A percentile compares a stretch with the other conserved stretches of the same genome.
Conservation (phyloP, 2,113 vertebrate species). For the Phylloscopus trochilus region DNA sequence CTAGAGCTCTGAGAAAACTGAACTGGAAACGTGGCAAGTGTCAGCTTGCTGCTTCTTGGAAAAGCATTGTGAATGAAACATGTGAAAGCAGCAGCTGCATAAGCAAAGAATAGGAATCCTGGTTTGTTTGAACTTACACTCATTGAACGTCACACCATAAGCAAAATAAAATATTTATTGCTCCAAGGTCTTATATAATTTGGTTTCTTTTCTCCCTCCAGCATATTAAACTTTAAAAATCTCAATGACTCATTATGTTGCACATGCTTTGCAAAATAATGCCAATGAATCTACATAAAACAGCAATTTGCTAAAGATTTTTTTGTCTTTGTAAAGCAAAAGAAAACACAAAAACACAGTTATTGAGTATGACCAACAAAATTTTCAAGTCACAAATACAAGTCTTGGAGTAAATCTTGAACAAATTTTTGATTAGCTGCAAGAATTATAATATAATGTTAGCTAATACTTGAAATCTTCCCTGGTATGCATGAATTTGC, state of each 20-base stretch:
- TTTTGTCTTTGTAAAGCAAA: background rate
- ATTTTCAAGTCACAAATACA: background rate
- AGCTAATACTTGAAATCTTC: background rate
- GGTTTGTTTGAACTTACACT: slow-evolving; percentile 21
- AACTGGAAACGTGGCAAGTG: slow-evolving; percentile 51
- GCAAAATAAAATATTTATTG: slow-evolving; percentile 45
- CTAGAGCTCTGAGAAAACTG: slow-evolving; percentile 38
- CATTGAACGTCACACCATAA: slow-evolving; percentile 17
- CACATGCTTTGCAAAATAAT: slow-evolving; percentile 3
- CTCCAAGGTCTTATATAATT: background rate
- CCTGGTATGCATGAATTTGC: background rate
- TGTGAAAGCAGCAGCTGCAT: slow-evolving; percentile 51
- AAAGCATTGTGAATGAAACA: slow-evolving; percentile 63
- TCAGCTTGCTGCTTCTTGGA: slow-evolving; percentile 49
- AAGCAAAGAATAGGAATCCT: slow-evolving; percentile 44
- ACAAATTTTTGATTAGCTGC: background rate
- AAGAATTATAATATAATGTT: background rate
- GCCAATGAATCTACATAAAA: background rate
- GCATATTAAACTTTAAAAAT: background rate
- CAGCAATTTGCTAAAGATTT: slow-evolving; percentile 16
- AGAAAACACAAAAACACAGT: background rate
- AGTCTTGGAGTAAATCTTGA: background rate
- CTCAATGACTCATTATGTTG: background rate
- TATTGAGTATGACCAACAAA: background rate
- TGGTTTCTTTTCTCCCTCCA: background rate